Evolutionary conservation across 2,797 vertebrate species (phyloP).

Genomic region (Silurus lanzhouensis): DNA sequence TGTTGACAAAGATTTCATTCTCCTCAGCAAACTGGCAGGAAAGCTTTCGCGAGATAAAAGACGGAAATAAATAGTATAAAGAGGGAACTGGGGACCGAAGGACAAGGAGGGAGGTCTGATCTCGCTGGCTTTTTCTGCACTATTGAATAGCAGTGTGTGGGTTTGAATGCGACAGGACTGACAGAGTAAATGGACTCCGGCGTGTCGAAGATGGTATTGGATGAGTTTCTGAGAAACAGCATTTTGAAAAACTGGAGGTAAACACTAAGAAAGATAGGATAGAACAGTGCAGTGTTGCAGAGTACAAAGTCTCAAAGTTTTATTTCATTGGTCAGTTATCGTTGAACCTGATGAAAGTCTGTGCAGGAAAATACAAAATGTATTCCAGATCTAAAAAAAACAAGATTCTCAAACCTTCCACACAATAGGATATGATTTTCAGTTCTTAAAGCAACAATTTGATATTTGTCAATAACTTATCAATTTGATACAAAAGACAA

Average conservation of each 20-base stretch:
- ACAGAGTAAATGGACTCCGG: conserved; percentile 41
- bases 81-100: background rate
- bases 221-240: conserved; percentile 14
- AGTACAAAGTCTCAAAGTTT: no score
- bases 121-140: conserved; percentile 2
- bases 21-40: conserved; percentile 29
- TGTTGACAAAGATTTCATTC: conserved; percentile 50
- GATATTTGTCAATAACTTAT: background rate
- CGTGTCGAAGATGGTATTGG: conserved; percentile 24
- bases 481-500: background rate
- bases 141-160: conserved; percentile 13
- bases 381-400: background rate
- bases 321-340: background rate
- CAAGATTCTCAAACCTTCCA: background rate
- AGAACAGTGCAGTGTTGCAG: conserved; percentile 14
- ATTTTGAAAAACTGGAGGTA: conserved; percentile 3
- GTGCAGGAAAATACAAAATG: background rate
- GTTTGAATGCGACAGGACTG: conserved; percentile 42
- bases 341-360: background rate
- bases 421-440: background rate
- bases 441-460: background rate
- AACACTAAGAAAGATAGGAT: conserved; percentile 4
- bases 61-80: conserved; percentile 47
- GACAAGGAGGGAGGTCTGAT: conserved; percentile 30
- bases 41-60: conserved; percentile 42